Evolutionary conservation across 2,113 vertebrate species (phyloP), one percentile per base, ranked within the genome.

Genomic region (Siphamia tubifer): DNA sequence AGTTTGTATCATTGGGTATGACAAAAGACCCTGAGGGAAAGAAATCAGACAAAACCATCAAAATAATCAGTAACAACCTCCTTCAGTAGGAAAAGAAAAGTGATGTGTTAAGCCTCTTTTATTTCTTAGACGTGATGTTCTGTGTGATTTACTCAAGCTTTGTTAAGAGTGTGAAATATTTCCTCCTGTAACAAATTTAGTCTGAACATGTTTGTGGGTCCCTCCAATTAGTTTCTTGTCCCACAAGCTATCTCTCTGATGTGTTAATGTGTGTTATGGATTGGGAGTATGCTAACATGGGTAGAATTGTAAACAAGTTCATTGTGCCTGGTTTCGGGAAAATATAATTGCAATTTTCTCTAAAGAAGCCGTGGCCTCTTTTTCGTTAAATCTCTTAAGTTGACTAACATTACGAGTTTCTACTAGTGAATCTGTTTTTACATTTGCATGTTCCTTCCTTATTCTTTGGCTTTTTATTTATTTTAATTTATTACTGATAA

Each of bases 201-300:
- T n/a, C 39, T 65, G 32, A 63, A 45, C 30, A 4, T 61, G 55
- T 82, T 85, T 77, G 68, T 68, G 48, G 53, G 62, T 58, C 17
- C 24, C 65, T 62, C 69, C 84, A 84, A 87, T 82, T 82, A 84
- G 65, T 28, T 67, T n/a, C 61, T 66, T 77, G 67, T 73, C 77
- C 75, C 71, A 77, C 65, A 74, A 65, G 53, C 68, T 42, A 60
- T 51, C 48, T 65, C 72, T 82, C 68, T 77, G 78, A 83, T 76
- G 74, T 77, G 70, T 28, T 74, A 81, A 86, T 72, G 53, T 70
- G 23, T 52, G 66, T 55, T 68, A 51, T 65, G 66, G 48, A 62
- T 77, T 2, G 12, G 57, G 27, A 51, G 44, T 40, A 9, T 35
- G 52, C 62, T 8, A 48, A 40, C 76, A 51, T n/a, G n/a, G n/a